Percentiles rank a stretch among this genome's conserved stretches.
phyloP scores from a whole-genome alignment of 2,113 vertebrate species.

The Crypturellus undulatus region DNA sequence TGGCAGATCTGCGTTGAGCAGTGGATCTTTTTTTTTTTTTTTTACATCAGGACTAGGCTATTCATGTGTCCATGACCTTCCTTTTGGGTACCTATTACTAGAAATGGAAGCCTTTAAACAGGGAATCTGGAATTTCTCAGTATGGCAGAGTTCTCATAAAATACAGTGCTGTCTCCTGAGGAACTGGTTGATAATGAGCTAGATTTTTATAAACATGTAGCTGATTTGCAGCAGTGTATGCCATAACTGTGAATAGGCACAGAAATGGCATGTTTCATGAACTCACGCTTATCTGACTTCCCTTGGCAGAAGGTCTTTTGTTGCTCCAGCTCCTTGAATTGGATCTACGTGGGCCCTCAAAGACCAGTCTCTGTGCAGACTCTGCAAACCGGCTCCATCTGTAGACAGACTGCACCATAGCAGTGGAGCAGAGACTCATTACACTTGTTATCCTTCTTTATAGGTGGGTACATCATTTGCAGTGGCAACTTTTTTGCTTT shows the following conservation, averaged over 20 bases:
- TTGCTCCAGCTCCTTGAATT: background rate
- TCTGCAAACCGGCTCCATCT: background rate
- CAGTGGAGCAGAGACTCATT: background rate
- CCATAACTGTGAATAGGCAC: background rate
- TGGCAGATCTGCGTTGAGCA: background rate
- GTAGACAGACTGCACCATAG: background rate
- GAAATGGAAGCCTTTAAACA: background rate
- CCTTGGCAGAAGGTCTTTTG: background rate
- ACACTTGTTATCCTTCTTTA: background rate
- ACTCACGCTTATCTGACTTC: background rate
- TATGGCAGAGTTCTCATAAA: background rate
- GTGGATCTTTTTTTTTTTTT: background rate
- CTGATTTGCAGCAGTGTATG: background rate
- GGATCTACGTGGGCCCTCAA: background rate
- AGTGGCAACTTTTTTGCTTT: background rate
- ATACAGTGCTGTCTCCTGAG: background rate
- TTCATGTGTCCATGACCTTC: background rate
- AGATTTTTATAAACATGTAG: background rate
- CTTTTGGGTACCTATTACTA: background rate
- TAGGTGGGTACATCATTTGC: no score
- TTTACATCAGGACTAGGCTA: background rate
- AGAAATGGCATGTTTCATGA: background rate
- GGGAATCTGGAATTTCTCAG: background rate
- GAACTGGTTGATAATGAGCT: background rate
- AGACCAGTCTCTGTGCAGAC: background rate